A percentile compares a stretch with the other conserved stretches of the same genome.
phyloP scores from a whole-genome alignment of 2,888 invertebrate genomes.

The Amphipoea oculea region DNA sequence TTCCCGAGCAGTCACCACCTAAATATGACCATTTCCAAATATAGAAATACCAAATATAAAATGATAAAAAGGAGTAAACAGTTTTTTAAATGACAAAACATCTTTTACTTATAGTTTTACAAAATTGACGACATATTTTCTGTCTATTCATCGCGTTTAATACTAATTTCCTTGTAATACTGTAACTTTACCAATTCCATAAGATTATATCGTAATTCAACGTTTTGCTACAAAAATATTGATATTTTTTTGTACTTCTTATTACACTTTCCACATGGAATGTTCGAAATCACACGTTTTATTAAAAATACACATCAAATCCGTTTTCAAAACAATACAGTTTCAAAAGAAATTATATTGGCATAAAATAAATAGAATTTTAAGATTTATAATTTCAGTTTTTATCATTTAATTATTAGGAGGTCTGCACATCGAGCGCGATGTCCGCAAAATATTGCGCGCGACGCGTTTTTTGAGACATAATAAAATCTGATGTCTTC shows the following conservation, averaged over 20 bases:
- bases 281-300: conserved; percentile 87
- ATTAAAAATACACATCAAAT: conserved; percentile 83
- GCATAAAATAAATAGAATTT: conserved; percentile 85
- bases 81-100: conserved; percentile 74
- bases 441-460: conserved; percentile 6
- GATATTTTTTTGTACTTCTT: conserved; percentile 89
- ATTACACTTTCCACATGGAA: conserved; percentile 88
- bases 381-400: conserved; percentile 73
- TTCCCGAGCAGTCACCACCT: conserved; percentile 74
- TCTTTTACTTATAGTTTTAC: conserved; percentile 73
- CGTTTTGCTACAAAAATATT: conserved; percentile 88
- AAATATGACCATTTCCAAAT: conserved; percentile 79
- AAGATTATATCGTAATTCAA: conserved; percentile 79
- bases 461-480: conserved; percentile 5
- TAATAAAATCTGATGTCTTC: conserved; percentile 27
- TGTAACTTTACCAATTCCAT: conserved; percentile 85
- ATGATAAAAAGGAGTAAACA: conserved; percentile 82
- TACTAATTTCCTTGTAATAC: conserved; percentile 86
- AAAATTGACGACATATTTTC: conserved; percentile 79
- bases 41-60: conserved; percentile 85
- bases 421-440: conserved; percentile 48
- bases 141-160: conserved; percentile 75
- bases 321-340: conserved; percentile 74
- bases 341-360: conserved; percentile 77
- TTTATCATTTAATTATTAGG: conserved; percentile 70